Conservation (phyloP, 2,888 invertebrate species). For the Megalurothrips usitatus region DNA sequence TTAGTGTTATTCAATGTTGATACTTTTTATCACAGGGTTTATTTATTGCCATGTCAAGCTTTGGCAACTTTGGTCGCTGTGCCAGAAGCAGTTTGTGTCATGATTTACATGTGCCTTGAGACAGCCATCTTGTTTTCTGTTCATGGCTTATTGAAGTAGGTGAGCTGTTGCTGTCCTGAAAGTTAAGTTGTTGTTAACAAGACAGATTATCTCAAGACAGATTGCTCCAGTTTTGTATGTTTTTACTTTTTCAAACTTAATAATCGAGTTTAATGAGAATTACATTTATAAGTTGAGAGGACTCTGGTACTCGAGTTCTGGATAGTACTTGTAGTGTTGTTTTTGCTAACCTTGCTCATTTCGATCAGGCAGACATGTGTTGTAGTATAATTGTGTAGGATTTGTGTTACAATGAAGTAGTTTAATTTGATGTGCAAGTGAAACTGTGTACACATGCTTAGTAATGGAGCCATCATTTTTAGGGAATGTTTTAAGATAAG, state of each 20-base stretch:
- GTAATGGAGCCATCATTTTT: conserved; percentile 18
- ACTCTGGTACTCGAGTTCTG: no score
- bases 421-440: background rate
- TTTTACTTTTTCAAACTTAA: conserved; percentile 25
- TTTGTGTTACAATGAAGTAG: background rate
- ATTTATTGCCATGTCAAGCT: conserved; percentile 24
- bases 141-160: background rate
- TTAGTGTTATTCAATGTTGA: conserved; percentile 11
- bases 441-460: conserved; percentile 17
- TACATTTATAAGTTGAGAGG: background rate
- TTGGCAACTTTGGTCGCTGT: conserved; percentile 11
- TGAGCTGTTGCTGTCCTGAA: background rate
- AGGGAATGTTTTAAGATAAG: background rate
- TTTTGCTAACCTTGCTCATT: conserved; percentile 22
- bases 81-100: conserved; percentile 9
- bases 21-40: conserved; percentile 23
- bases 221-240: conserved; percentile 23
- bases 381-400: background rate
- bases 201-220: conserved; percentile 13
- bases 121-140: conserved; percentile 3
- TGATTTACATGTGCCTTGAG: background rate
- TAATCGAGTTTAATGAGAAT: background rate
- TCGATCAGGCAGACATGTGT: conserved; percentile 5
- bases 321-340: conserved; percentile 17
- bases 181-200: background rate